Evolutionary conservation across 2,888 invertebrate genomes (phyloP), one percentile per base, ranked within the genome.

Genomic region (Eupeodes latifasciatus): DNA sequence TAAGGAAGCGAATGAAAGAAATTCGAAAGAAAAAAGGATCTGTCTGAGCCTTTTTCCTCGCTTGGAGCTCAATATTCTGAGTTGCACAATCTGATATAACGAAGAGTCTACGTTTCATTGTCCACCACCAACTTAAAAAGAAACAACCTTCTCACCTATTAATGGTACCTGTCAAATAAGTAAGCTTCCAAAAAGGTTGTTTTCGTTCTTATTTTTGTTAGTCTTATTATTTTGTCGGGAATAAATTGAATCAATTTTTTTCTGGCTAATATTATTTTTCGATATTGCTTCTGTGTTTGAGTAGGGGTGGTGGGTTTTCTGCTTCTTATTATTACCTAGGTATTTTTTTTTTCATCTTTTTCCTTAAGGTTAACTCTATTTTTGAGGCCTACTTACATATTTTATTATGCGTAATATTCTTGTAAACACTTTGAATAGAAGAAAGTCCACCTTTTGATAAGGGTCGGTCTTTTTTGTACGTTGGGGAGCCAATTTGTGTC

Each of bases 361-460:
- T 19, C 47, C 19, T 47, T 9, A 12, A 40, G 55, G 27, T 57
- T 47, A 57, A 72, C 71, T 72, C 71, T n/a, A 57, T 57, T 57
- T 40, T 72, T 40, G 27, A 72, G 44, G 44, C 19, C 40, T 57
- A 1, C 57, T 72, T 72, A 49, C 59, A 59, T 59, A 47, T 72
- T 59, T 59, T 57, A n/a, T 59, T 59, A n/a, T 49, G 44, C 10
- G 57, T 59, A 72, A 72, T 59, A 57, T 59, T 47, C 47, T 72
- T 59, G 72, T 72, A 72, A 72, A 72, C 57, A 72, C 47, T 59
- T 59, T 55, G 71, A 72, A 72, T 59, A 27, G 14, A 14, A 69
- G 27, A 27, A 16, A 72, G 27, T 59, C 72, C 59, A 72, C 27
- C 59, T 72, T 27, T 27, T 59, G 72, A 72, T 72, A 72, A 72